Percentiles rank a stretch among this genome's conserved stretches.
Evolutionary conservation across 2,797 vertebrate species (phyloP).

Genomic region (Melopsittacus undulatus): DNA sequence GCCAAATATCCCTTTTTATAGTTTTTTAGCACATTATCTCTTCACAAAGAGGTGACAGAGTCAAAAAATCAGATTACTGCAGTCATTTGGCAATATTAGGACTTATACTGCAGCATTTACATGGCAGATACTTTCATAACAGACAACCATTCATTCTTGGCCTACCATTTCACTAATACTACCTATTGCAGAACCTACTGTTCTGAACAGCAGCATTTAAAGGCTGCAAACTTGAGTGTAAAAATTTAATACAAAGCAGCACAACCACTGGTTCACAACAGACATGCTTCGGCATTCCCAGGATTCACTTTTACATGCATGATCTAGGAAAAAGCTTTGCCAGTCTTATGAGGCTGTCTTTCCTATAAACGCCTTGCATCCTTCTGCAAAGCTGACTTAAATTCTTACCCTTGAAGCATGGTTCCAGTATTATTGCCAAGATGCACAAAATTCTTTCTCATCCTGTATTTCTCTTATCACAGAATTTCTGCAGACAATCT

Average conservation of each 20-base stretch:
- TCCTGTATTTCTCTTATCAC: constrained; percentile 14
- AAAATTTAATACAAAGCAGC: background rate
- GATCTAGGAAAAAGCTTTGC: background rate
- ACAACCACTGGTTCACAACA: background rate
- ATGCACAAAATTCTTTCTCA: background rate
- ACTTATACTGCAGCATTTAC: background rate
- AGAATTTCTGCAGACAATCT: background rate
- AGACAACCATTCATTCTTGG: background rate
- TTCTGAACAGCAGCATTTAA: background rate
- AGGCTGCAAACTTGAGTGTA: background rate
- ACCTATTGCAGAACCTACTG: background rate
- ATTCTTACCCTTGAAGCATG: background rate
- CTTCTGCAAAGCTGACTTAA: background rate
- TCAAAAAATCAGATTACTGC: background rate
- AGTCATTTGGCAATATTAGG: background rate
- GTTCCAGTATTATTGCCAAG: background rate
- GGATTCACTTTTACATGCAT: background rate
- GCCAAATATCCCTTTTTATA: background rate
- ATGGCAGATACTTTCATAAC: background rate
- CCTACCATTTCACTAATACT: background rate
- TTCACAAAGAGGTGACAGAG: background rate
- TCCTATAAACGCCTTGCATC: background rate
- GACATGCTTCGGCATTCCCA: background rate
- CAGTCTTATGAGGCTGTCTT: background rate
- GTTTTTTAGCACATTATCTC: background rate